These are phyloP conservation scores for Artemia sp. DNA, from an alignment of 2,888 invertebrate genomes.

Conservation along the genomic window DNA sequence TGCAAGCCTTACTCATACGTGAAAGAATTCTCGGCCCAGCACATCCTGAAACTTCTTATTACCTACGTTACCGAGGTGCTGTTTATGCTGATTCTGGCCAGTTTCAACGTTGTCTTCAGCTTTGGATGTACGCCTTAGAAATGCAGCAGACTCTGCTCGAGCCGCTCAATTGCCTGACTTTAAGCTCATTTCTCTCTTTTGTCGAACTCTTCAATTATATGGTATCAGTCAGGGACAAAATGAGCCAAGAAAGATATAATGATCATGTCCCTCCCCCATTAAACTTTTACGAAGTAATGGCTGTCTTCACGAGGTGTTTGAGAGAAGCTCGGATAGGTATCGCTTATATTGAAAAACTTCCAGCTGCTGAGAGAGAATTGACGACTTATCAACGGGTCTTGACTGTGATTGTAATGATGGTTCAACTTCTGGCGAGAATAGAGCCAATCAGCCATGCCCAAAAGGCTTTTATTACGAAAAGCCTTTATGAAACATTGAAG, in stretches of 20 bases:
- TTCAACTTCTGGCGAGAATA: slow-evolving; percentile 50
- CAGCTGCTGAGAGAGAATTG: slow-evolving; percentile 50
- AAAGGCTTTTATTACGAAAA: slow-evolving; percentile 43
- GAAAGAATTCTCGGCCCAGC: slow-evolving; percentile 78
- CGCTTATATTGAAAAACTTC: slow-evolving; percentile 27
- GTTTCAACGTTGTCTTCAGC: slow-evolving; percentile 67
- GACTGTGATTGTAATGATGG: slow-evolving; percentile 66
- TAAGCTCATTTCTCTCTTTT: slow-evolving; percentile 81
- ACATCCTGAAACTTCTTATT: slow-evolving; percentile 92
- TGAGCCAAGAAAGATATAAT: slow-evolving; percentile 25
- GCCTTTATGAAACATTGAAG: slow-evolving; percentile 58
- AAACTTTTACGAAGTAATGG: slow-evolving; percentile 59
- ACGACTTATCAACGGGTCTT: slow-evolving; percentile 64
- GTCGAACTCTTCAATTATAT: slow-evolving; percentile 87
- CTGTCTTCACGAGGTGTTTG: slow-evolving; percentile 63
- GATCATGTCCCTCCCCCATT: slow-evolving; percentile 45
- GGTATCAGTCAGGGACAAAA: slow-evolving; percentile 49
- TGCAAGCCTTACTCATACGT: slow-evolving; percentile 76
- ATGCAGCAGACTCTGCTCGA: slow-evolving; percentile 87
- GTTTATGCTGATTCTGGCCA: slow-evolving; percentile 89
- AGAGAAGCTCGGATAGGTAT: slow-evolving; percentile 33
- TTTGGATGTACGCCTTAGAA: slow-evolving; percentile 92
- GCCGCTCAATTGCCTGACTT: slow-evolving; percentile 82
- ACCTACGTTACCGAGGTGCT: slow-evolving; percentile 79
- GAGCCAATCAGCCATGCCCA: slow-evolving; percentile 30